A percentile compares a stretch with the other conserved stretches of the same genome.
These are phyloP conservation scores for Anniella stebbinsi DNA, from an alignment of 2,797 vertebrate genomes.

Conservation along the genomic window DNA sequence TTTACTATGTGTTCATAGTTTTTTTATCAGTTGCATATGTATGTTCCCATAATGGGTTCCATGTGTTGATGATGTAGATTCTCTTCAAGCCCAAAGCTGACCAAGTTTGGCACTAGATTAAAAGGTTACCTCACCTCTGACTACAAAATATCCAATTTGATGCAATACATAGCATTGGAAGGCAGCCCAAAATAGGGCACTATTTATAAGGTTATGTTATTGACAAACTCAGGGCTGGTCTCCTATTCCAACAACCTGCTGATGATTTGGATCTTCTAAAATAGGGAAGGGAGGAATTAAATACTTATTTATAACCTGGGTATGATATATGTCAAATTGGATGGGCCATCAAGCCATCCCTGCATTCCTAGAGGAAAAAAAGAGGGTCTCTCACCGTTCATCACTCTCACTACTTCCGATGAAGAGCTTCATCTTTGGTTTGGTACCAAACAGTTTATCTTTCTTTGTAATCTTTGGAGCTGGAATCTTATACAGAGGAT, in stretches of 20 bases:
- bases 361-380: constrained; percentile 26
- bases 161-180: background rate
- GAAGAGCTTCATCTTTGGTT: constrained; percentile 74
- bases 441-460: constrained; percentile 83
- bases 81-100: background rate
- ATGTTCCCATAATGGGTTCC: background rate
- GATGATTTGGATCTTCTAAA: background rate
- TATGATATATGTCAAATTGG: background rate
- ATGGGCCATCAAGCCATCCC: fast-evolving
- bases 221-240: background rate
- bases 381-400: constrained; percentile 79
- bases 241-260: constrained; percentile 9
- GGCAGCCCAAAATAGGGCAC: background rate
- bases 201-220: background rate
- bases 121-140: background rate
- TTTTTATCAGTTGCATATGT: background rate
- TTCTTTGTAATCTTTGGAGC: constrained; percentile 71
- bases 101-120: background rate
- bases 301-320: background rate
- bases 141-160: background rate
- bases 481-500: constrained; percentile 82
- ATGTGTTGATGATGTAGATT: background rate
- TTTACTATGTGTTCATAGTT: background rate
- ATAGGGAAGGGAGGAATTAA: background rate
- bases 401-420: constrained; percentile 71